Evolutionary conservation across 2,888 invertebrate species (phyloP), one percentile per base, ranked within the genome.

Genomic region (Charanyca ferruginea): DNA sequence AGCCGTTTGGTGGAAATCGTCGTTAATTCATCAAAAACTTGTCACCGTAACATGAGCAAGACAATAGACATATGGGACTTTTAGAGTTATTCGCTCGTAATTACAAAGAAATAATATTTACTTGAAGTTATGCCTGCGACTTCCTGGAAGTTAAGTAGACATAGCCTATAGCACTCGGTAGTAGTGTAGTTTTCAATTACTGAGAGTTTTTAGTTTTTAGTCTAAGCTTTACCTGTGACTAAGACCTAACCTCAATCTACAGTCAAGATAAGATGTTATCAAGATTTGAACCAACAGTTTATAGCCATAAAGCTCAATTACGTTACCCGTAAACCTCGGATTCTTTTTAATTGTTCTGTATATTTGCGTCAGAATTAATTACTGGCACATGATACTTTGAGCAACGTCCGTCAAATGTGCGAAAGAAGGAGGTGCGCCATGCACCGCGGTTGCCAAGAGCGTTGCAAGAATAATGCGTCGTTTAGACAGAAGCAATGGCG

Each of bases 351-450:
- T 63, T 67, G 20, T 60, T 11, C 23, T 35, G 25, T 41, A 23
- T 28, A 48, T 45, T 77, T 77, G 57, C 80, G 54, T 58, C 66
- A 80, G 52, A 38, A 44, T 71, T 78, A 78, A 75, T 80, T 74
- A 73, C 51, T 70, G 54, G 74, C 72, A 80, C 73, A 69, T 80
- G 75, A 77, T 80, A 80, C 74, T 79, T 79, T 84, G 59, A 66
- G 86, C 77, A 87, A 86, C 68, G 80, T 81, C 84, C 86, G 81
- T 84, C 85, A 80, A 71, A 69, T 65, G 65, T 70, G 53, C 65
- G 45, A 64, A 23, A 57, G 49, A 68, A 76, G 66, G 71, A 57
- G 70, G 68, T 20, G 67, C 71, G 44, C 47, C 48, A 20, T 63
- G 7, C 23, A 53, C 22, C 18, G 35, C 2, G 28, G 11, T 77